phyloP scores from a whole-genome alignment of 2,888 invertebrate genomes.

The Lissocephala sabroskyi region DNA sequence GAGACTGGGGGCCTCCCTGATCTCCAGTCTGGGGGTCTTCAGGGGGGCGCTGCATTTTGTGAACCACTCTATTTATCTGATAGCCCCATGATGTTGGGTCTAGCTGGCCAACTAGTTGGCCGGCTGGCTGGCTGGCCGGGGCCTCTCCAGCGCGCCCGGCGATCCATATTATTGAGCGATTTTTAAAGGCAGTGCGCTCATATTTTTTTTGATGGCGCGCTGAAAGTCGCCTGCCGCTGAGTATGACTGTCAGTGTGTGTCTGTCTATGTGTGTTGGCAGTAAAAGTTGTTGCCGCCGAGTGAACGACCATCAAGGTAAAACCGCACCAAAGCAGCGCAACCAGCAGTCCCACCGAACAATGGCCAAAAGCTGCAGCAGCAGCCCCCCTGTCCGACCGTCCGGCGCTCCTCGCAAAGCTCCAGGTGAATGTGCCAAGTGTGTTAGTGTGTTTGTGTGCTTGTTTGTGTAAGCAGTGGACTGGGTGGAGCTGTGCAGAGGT shows the following conservation, averaged over 20 bases:
- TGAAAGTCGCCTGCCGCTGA: constrained; percentile 46
- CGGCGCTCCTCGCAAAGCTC: constrained; percentile 18
- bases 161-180: constrained; percentile 64
- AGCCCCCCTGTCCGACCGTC: not conserved
- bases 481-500: constrained; percentile 10
- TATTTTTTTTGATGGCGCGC: constrained; percentile 66
- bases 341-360: constrained; percentile 46
- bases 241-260: constrained; percentile 2
- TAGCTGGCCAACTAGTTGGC: constrained; percentile 53
- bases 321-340: constrained; percentile 14
- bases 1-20: no score
- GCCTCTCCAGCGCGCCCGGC: constrained; percentile 32
- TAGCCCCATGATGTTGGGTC: constrained; percentile 22
- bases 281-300: constrained; percentile 56
- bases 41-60: constrained; percentile 52
- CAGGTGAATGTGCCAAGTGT: constrained; percentile 62
- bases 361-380: constrained; percentile 53
- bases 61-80: constrained; percentile 68
- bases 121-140: constrained; percentile 59
- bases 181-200: constrained; percentile 55
- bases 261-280: constrained; percentile 46
- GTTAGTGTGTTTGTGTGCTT: no score
- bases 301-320: constrained; percentile 65
- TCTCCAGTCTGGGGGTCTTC: no score
- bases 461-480: not conserved